Evolutionary conservation across 1,140 invertebrate genomes (phyloP), one percentile per base, ranked within the genome.

Genomic region (Ceratosolen solmsi): DNA sequence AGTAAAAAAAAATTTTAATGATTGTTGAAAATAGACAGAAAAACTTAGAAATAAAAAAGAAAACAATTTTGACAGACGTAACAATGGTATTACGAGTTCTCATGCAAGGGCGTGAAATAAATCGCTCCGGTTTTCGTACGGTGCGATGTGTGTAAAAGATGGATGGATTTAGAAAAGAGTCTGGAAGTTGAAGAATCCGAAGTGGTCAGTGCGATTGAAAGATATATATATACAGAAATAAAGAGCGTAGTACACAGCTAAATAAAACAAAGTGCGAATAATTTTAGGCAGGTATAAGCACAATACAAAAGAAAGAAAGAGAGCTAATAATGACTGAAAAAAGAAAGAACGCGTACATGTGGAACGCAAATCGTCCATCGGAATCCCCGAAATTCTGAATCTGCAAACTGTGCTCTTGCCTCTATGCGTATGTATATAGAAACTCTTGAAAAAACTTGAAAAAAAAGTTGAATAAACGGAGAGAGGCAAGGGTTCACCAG

Each of bases 351-450:
- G 60, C 27, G 30, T 17, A 2, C 27, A 63, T 13, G 60, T 13
- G 22, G 7, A 63, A 33, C 25, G 22, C 49, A 60, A 70, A 56
- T 83, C 76, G 84, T 54, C 56, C 58, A 86, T 86, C 84, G 86
- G 86, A 90, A 91, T 90, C 86, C 84, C 73, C 87, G 85, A 91
- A 90, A 89, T 86, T 86, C 81, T 17, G 3, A 36, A 60, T 46
- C 25, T 9, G n/a, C 25, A 30, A 49, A 20, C 9, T 49, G 27
- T 36, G 49, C 36, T n/a, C 30, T 8, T n/a, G 7, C 1, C 20
- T 38, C 2, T n/a, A 8, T 20, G 11, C 17, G 33, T 11, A 20
- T 8, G 22, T n/a, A 68, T 38, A 9, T 65, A 65, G 0, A 8
- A 17, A 15, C 7, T 8, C 63, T 22, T 0, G 33, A 54, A 72